phyloP scores from a whole-genome alignment of 2,888 invertebrate species.

The Sinopyrophorus schimmeli region DNA sequence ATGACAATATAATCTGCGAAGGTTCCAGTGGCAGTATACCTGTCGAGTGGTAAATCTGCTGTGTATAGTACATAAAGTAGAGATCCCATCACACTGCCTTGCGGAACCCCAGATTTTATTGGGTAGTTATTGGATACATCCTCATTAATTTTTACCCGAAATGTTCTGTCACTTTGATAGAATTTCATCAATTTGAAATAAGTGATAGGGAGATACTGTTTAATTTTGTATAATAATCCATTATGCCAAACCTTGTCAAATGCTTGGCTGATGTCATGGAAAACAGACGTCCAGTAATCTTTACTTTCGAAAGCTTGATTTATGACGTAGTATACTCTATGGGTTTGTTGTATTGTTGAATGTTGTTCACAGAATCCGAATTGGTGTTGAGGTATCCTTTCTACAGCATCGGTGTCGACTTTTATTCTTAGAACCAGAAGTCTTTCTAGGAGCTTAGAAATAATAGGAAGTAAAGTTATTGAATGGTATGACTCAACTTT shows the following conservation, averaged over 20 bases:
- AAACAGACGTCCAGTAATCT: background rate
- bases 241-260: background rate
- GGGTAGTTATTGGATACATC: no score
- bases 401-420: background rate
- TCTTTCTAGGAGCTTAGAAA: background rate
- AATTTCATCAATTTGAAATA: no score
- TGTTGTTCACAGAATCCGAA: background rate
- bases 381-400: background rate
- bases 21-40: no score
- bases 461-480: background rate
- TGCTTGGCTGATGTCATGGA: background rate
- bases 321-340: background rate
- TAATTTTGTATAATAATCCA: background rate
- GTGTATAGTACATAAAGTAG: no score
- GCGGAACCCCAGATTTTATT: no score
- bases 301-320: background rate
- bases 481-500: background rate
- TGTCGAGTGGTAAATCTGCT: no score
- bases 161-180: no score
- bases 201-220: no score
- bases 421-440: background rate
- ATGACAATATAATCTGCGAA: no score
- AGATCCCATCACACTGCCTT: no score
- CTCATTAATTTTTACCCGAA: no score
- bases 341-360: constrained; percentile 2